A percentile compares a stretch with the other conserved stretches of the same genome.
Conservation (phyloP, 2,113 vertebrate species). For the Anarrhichthys ocellatus region DNA sequence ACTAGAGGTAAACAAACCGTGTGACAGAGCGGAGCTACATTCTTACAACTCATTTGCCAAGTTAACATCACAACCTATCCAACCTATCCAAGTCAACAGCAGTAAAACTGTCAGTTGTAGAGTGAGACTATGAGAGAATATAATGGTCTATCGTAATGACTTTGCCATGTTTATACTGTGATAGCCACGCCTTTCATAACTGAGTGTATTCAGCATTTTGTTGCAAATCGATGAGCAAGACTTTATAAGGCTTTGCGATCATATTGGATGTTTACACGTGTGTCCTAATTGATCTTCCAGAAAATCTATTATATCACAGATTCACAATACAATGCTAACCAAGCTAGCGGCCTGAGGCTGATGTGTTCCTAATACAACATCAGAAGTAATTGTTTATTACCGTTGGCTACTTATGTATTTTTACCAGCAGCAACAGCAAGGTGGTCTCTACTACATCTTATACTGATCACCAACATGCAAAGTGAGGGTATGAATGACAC, state of each 20-base stretch:
- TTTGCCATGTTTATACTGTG: background rate
- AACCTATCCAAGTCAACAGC: background rate
- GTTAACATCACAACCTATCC: background rate
- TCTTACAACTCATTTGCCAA: slow-evolving; percentile 10
- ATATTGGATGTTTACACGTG: background rate
- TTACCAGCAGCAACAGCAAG: too few relatives aligned
- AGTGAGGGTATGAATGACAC: background rate
- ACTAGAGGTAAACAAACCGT: slow-evolving; percentile 15
- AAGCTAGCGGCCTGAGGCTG: background rate
- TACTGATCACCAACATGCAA: background rate
- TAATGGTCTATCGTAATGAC: background rate
- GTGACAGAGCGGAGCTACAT: slow-evolving; percentile 3
- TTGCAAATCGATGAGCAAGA: background rate
- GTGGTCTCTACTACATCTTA: too few relatives aligned
- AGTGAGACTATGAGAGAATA: background rate
- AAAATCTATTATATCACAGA: too few relatives aligned
- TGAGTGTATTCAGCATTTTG: background rate
- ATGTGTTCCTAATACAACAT: background rate
- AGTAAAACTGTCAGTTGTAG: slow-evolving; percentile 5
- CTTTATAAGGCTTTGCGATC: too few relatives aligned
- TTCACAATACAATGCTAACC: background rate
- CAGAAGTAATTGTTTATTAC: too few relatives aligned
- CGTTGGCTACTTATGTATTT: background rate
- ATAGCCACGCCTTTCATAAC: background rate
- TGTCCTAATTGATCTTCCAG: background rate